Evolutionary conservation across 2,113 vertebrate genomes (phyloP).

Genomic region (Pangasianodon hypophthalmus): DNA sequence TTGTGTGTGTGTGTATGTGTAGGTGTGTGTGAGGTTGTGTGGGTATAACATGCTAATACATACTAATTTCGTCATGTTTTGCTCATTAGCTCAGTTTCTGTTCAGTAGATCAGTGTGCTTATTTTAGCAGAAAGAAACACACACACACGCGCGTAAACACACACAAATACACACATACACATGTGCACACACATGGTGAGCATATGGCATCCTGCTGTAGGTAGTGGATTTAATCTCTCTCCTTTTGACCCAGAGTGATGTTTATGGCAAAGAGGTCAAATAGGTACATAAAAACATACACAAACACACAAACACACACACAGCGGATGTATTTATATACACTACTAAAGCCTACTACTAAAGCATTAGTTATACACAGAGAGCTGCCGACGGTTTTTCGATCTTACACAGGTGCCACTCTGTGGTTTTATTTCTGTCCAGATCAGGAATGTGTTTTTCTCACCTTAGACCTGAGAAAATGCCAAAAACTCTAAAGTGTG

Average conservation of each 20-base stretch:
- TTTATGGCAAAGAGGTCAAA: neutral
- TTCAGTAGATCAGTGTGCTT: neutral
- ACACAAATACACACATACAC: neutral
- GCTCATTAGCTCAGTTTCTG: neutral
- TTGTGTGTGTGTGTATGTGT: neutral
- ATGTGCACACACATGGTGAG: neutral
- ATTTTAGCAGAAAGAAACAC: neutral
- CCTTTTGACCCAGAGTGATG: neutral
- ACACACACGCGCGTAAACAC: neutral
- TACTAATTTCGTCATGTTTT: neutral
- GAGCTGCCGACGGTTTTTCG: neutral
- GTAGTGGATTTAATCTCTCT: neutral
- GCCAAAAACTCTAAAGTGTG: neutral
- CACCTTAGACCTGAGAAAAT: neutral
- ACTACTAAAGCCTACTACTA: neutral
- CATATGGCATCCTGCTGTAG: neutral
- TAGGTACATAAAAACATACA: neutral
- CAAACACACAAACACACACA: slow-evolving; percentile 11
- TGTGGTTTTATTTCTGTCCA: neutral
- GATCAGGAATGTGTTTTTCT: neutral
- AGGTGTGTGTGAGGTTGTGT: neutral
- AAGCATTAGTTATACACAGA: neutral
- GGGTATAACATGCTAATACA: neutral
- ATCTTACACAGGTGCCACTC: neutral
- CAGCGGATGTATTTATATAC: neutral